These are phyloP conservation scores for Sapayoa aenigma DNA, from an alignment of 2,113 vertebrate genomes.

Conservation along the genomic window DNA sequence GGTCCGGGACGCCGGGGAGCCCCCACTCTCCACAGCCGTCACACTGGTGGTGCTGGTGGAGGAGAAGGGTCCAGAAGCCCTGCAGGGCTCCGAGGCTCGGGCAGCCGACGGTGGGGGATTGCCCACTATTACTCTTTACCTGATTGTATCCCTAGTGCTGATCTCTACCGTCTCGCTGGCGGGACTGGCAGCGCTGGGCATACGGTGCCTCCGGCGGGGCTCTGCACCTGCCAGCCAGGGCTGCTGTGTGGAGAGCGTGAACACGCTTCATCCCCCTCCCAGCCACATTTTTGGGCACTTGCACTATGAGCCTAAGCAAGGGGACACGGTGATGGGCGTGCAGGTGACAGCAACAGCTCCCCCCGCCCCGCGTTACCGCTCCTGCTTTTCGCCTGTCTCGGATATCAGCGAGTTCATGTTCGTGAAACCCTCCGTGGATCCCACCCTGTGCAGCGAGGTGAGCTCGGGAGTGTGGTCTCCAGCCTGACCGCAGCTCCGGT, in stretches of 20 bases:
- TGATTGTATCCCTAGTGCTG: constrained; percentile 83
- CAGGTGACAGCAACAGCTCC: constrained; percentile 72
- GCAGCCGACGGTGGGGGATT: constrained; percentile 64
- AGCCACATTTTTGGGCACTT: constrained; percentile 60
- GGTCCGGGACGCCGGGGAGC: constrained; percentile 74
- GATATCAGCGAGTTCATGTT: constrained; percentile 85
- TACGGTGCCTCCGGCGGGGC: constrained; percentile 48
- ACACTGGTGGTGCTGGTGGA: constrained; percentile 76
- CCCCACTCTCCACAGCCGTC: constrained; percentile 71
- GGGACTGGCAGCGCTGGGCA: constrained; percentile 55
- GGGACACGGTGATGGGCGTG: constrained; percentile 69
- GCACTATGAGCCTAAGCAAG: constrained; percentile 69
- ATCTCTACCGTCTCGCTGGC: constrained; percentile 79
- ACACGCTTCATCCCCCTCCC: constrained; percentile 38
- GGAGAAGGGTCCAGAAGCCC: constrained; percentile 72
- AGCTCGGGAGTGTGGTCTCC: constrained; percentile 11
- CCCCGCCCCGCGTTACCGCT: constrained; percentile 77
- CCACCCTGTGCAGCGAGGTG: constrained; percentile 62
- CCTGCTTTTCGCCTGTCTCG: constrained; percentile 82
- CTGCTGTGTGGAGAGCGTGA: constrained; percentile 56
- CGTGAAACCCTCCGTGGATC: constrained; percentile 72
- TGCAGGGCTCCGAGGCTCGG: constrained; percentile 67
- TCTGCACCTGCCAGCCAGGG: not conserved
- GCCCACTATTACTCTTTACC: constrained; percentile 80
- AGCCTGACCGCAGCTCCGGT: not conserved